These are phyloP conservation scores for Ommatoiulus sabulosus DNA, from an alignment of 2,888 invertebrate genomes.

Conservation along the genomic window DNA sequence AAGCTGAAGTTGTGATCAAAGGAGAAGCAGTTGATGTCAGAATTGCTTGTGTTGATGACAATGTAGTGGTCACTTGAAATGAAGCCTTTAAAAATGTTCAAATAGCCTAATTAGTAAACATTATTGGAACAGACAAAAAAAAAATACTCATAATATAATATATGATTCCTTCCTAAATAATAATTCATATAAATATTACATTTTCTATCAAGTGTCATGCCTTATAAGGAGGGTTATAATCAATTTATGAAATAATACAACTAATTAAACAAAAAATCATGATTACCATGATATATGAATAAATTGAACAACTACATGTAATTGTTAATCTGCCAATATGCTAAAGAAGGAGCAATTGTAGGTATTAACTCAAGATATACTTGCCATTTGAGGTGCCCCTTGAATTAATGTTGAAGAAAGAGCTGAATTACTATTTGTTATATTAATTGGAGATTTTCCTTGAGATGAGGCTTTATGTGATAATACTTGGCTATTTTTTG, in stretches of 20 bases:
- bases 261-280: too few species aligned
- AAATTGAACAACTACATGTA: too few species aligned
- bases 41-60: conserved; percentile 58
- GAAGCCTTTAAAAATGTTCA: conserved; percentile 30
- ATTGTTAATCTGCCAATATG: too few species aligned
- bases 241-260: too few species aligned
- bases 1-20: conserved; percentile 52
- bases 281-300: too few species aligned
- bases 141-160: neutral
- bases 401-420: neutral
- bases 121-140: neutral
- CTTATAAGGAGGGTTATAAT: too few species aligned
- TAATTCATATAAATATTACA: too few species aligned
- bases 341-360: neutral
- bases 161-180: neutral
- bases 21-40: conserved; percentile 57
- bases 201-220: too few species aligned
- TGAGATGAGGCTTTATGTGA: neutral
- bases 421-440: neutral
- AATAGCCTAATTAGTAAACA: neutral
- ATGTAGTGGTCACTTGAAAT: conserved; percentile 53
- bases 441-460: neutral
- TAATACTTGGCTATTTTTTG: conserved; percentile 29
- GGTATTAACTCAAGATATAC: neutral
- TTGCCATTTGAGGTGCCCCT: neutral